Conservation (phyloP, 2,113 vertebrate genomes). For the Nyctibius bracteatus region DNA sequence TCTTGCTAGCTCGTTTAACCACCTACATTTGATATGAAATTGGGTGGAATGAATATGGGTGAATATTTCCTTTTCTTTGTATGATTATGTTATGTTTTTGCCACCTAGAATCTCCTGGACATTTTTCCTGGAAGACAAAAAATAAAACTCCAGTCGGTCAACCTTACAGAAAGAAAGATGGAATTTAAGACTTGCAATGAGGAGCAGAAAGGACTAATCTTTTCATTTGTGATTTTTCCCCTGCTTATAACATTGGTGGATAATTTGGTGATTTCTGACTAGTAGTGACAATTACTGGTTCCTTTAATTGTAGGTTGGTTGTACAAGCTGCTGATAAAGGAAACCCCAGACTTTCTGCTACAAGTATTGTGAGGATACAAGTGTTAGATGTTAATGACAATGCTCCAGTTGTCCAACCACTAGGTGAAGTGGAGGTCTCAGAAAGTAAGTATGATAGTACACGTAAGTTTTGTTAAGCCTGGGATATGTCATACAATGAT, state of each 20-base stretch:
- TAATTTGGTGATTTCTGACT: neutral
- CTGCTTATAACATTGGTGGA: neutral
- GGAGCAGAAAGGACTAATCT: neutral
- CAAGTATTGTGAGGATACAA: constrained; percentile 76
- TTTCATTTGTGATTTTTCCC: neutral
- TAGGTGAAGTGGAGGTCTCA: constrained; percentile 75
- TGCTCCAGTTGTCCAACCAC: constrained; percentile 77
- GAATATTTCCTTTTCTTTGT: neutral
- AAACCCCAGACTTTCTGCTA: constrained; percentile 79
- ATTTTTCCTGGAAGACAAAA: neutral
- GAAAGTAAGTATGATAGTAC: constrained; percentile 81
- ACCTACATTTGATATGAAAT: neutral
- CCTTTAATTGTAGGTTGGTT: constrained; percentile 77
- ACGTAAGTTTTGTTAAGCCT: neutral
- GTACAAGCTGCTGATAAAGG: constrained; percentile 87
- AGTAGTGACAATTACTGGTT: neutral
- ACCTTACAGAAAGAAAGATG: neutral
- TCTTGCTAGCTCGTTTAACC: neutral
- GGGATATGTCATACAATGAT: neutral
- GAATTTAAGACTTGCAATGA: neutral
- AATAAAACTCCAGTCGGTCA: neutral
- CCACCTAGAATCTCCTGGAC: neutral
- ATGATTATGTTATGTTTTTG: neutral
- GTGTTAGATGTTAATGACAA: constrained; percentile 92
- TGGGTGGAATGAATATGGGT: neutral